Conservation (phyloP, 1,140 invertebrate genomes). For the Megalonaias nervosa region DNA sequence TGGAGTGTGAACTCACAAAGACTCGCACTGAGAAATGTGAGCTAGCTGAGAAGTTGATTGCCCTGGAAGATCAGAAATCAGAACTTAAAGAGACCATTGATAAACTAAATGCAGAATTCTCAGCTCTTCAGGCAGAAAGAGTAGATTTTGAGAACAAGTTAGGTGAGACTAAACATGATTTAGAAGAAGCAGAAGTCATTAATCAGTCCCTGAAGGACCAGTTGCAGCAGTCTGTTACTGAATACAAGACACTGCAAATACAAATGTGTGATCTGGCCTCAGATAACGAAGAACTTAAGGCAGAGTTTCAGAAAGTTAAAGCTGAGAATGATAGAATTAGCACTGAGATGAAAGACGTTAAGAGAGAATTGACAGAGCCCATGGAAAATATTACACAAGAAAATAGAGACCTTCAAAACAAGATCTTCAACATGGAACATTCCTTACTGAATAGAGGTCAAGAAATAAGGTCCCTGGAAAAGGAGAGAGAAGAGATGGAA, state of each 20-base stretch:
- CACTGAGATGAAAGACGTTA: conserved; percentile 2
- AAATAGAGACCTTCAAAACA: conserved; percentile 17
- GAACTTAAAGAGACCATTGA: conserved; percentile 6
- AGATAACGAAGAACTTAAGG: conserved; percentile 14
- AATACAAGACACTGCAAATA: conserved; percentile 18
- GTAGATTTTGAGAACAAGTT: conserved; percentile 11
- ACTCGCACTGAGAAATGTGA: not conserved
- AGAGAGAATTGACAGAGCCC: not conserved
- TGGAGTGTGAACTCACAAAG: not conserved
- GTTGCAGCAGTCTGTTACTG: conserved; percentile 15
- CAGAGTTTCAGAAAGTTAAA: conserved; percentile 12
- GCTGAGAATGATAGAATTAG: conserved; percentile 12
- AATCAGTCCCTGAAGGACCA: conserved; percentile 22
- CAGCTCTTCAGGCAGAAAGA: conserved; percentile 3
- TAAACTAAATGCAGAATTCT: conserved; percentile 16
- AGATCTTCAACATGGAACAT: conserved; percentile 12
- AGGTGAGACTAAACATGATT: conserved; percentile 13
- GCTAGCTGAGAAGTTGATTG: not conserved
- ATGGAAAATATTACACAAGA: conserved; percentile 11
- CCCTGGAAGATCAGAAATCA: conserved; percentile 19
- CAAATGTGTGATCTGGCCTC: conserved; percentile 7
- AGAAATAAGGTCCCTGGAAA: conserved; percentile 11
- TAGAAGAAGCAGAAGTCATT: conserved; percentile 23
- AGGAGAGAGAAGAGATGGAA: conserved; percentile 10
- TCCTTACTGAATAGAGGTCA: conserved; percentile 11